phyloP scores from a whole-genome alignment of 1,140 invertebrate genomes.

The Sinonovacula constricta region DNA sequence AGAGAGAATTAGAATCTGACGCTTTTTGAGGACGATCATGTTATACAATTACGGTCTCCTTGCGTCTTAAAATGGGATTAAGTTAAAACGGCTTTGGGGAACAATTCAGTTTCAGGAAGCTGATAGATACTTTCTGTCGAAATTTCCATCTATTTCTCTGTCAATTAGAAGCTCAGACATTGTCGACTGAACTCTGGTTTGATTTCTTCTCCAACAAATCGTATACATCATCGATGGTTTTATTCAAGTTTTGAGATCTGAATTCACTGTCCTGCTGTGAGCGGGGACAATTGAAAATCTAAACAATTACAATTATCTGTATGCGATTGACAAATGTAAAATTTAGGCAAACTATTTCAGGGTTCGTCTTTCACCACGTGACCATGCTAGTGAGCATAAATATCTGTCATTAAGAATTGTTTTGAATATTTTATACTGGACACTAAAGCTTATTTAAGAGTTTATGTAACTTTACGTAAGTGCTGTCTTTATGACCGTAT shows the following conservation, averaged over 20 bases:
- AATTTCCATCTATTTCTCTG: constrained; percentile 53
- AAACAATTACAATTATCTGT: constrained; percentile 54
- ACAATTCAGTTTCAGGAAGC: constrained; percentile 37
- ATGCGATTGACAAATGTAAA: constrained; percentile 47
- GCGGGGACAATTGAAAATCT: constrained; percentile 34
- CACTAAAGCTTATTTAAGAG: no score
- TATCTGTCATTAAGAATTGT: no score
- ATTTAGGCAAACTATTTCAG: constrained; percentile 50
- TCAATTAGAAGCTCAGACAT: constrained; percentile 46
- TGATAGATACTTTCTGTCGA: constrained; percentile 51
- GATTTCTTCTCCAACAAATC: constrained; percentile 51
- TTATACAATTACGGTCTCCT: constrained; percentile 48
- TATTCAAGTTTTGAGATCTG: constrained; percentile 46
- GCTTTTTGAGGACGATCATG: constrained; percentile 36
- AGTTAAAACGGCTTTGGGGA: constrained; percentile 39
- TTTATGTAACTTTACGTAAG: no score
- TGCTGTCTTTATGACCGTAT: no score
- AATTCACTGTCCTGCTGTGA: constrained; percentile 29
- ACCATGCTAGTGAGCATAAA: neutral
- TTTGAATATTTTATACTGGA: no score
- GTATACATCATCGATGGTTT: constrained; percentile 46
- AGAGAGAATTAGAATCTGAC: constrained; percentile 46
- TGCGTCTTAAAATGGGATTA: constrained; percentile 39
- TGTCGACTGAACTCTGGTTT: constrained; percentile 50
- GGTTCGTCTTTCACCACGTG: constrained; percentile 44